These are phyloP conservation scores for Drosophila mayaguana DNA, from an alignment of 2,888 invertebrate species.

Conservation along the genomic window DNA sequence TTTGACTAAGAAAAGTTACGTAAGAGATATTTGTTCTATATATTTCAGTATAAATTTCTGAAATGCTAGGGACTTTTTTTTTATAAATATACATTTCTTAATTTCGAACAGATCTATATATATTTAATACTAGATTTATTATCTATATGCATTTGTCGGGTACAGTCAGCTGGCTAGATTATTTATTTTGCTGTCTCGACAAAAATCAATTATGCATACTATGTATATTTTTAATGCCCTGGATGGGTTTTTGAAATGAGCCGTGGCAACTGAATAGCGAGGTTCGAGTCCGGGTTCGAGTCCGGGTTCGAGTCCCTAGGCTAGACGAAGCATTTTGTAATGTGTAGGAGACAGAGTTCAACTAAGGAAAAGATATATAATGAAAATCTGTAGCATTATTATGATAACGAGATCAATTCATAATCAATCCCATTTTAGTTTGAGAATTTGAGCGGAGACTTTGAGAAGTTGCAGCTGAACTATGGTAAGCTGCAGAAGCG, in stretches of 20 bases:
- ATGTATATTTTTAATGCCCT: conserved; percentile 8
- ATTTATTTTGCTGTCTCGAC: conserved; percentile 15
- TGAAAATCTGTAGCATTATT: not conserved
- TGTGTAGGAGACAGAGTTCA: not conserved
- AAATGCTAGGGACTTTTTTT: not conserved
- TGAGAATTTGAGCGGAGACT: conserved; percentile 91
- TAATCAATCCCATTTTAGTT: conserved; percentile 84
- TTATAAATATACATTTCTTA: conserved; percentile 11
- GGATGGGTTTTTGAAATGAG: conserved; percentile 4
- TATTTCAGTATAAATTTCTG: not conserved
- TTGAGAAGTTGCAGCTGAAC: conserved; percentile 91
- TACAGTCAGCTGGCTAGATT: conserved; percentile 26
- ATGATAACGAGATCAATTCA: not conserved
- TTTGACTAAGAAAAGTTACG: not conserved
- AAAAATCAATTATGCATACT: conserved; percentile 18
- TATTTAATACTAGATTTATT: conserved; percentile 6
- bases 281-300: conserved; percentile 28
- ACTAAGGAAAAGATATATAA: not conserved
- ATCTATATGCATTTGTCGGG: conserved; percentile 1
- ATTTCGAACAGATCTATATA: conserved; percentile 1
- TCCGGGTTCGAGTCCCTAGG: conserved; percentile 24
- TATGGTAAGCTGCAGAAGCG: conserved; percentile 91
- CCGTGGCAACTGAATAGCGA: conserved; percentile 3
- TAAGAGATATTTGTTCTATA: not conserved
- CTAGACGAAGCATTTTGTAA: not conserved